Conservation (phyloP, 1,140 invertebrate species). For the Apis florea region DNA sequence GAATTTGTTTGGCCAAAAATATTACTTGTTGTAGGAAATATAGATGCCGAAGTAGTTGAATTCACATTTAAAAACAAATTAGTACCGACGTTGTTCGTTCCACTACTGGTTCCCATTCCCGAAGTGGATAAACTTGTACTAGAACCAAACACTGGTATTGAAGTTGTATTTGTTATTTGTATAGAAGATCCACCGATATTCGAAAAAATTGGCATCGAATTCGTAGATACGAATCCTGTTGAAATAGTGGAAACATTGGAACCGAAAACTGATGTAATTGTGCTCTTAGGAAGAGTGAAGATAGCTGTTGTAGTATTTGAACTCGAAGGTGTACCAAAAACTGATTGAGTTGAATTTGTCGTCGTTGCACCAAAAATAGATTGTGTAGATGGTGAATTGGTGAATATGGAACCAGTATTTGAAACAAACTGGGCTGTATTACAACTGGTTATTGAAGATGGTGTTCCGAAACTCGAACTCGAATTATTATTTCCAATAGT, state of each 20-base stretch:
- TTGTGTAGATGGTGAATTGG: not conserved
- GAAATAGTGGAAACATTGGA: not conserved
- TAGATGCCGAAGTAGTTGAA: conserved; percentile 5
- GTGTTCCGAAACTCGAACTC: conserved; percentile 22
- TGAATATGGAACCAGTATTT: conserved; percentile 47
- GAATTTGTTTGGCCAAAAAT: conserved; percentile 17
- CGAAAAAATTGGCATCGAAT: not conserved
- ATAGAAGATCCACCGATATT: not conserved
- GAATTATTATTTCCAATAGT: conserved; percentile 1
- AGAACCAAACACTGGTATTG: conserved; percentile 18
- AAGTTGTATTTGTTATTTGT: not conserved
- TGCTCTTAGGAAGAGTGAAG: conserved; percentile 30
- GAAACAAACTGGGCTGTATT: conserved; percentile 28
- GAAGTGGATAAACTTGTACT: not conserved
- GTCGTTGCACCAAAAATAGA: conserved; percentile 52
- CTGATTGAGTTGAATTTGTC: conserved; percentile 13
- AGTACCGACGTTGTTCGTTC: not conserved
- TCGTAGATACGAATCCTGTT: not conserved
- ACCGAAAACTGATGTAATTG: conserved; percentile 30
- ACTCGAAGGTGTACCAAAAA: conserved; percentile 29
- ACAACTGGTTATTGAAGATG: not conserved
- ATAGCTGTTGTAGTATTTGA: not conserved
- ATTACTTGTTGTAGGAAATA: conserved; percentile 1
- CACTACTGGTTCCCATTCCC: not conserved
- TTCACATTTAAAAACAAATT: conserved; percentile 32